Evolutionary conservation across 2,113 vertebrate genomes (phyloP).

Genomic region (Morone saxatilis): DNA sequence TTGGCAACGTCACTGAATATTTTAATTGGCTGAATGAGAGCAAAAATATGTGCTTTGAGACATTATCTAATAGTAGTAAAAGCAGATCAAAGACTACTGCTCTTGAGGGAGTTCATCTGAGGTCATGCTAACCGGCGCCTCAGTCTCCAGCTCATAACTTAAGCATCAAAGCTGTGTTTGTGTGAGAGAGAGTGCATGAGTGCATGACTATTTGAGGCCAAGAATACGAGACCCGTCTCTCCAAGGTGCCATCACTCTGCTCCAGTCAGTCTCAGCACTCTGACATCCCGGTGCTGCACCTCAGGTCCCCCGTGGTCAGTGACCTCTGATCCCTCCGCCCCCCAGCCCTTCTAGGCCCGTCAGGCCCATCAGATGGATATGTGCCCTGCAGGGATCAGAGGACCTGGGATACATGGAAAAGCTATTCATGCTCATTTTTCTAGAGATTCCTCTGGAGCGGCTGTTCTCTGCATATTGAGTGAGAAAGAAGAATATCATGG

Average conservation of each 20-base stretch:
- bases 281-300: constrained; percentile 58
- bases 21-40: constrained; percentile 53
- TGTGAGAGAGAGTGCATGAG: constrained; percentile 49
- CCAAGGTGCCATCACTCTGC: constrained; percentile 76
- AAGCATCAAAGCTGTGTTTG: constrained; percentile 76
- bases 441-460: constrained; percentile 43
- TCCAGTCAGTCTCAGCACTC: constrained; percentile 68
- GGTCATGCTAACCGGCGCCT: constrained; percentile 73
- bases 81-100: constrained; percentile 71
- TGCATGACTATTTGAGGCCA: constrained; percentile 62
- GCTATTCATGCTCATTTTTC: constrained; percentile 60
- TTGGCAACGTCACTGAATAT: constrained; percentile 40
- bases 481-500: constrained; percentile 59
- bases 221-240: constrained; percentile 61
- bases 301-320: constrained; percentile 52
- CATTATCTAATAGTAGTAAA: constrained; percentile 66
- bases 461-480: constrained; percentile 7
- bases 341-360: constrained; percentile 31
- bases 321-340: constrained; percentile 58
- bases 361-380: constrained; percentile 63
- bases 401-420: constrained; percentile 60
- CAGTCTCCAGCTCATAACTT: constrained; percentile 73
- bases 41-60: constrained; percentile 51
- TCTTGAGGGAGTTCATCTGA: constrained; percentile 71
- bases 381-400: constrained; percentile 73